Percentiles rank a stretch among this genome's conserved stretches.
These are phyloP conservation scores for Lucilia sericata DNA, from an alignment of 1,140 invertebrate species.

Conservation along the genomic window DNA sequence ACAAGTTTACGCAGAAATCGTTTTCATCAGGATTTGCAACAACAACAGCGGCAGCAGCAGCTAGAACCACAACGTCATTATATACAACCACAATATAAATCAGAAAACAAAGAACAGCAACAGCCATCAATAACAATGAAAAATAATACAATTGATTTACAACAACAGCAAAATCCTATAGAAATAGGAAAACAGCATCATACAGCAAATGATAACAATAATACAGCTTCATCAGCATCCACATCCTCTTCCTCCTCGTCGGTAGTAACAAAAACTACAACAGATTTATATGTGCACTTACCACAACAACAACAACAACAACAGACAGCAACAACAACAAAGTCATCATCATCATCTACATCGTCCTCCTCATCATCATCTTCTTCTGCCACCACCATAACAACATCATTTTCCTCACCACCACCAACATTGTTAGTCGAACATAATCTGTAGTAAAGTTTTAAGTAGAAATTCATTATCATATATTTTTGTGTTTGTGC, in stretches of 20 bases:
- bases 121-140: constrained; percentile 26
- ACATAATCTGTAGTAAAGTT: constrained; percentile 17
- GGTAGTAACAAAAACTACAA: constrained; percentile 12
- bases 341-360: not conserved
- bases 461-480: constrained; percentile 2
- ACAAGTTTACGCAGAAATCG: constrained; percentile 46
- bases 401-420: not conserved
- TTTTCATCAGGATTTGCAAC: constrained; percentile 44
- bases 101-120: constrained; percentile 8
- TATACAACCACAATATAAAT: constrained; percentile 32
- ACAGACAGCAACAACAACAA: not conserved
- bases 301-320: constrained; percentile 12
- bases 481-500: not conserved
- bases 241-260: not conserved
- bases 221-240: not conserved
- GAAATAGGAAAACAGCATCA: constrained; percentile 14
- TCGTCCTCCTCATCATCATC: not conserved
- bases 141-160: constrained; percentile 23
- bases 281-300: not conserved
- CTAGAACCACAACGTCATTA: constrained; percentile 43
- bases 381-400: not conserved
- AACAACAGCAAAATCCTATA: constrained; percentile 12
- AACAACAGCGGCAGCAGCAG: constrained; percentile 41
- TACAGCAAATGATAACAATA: not conserved
- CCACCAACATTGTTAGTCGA: not conserved